Evolutionary conservation across 2,797 vertebrate genomes (phyloP).

Genomic region (Pitangus sulphuratus): DNA sequence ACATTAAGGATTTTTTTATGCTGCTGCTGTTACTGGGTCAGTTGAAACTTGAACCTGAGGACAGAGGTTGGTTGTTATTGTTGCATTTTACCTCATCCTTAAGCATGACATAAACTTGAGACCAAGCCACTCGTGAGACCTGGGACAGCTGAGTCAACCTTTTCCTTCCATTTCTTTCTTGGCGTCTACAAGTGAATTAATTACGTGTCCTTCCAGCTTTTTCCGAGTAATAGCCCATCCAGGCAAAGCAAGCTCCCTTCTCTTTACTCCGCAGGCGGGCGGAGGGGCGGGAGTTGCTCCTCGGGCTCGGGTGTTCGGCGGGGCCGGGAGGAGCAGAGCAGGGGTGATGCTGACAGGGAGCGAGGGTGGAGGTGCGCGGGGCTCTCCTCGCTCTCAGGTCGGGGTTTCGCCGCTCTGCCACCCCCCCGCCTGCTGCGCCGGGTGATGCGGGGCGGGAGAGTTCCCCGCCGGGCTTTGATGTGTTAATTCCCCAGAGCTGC

Average conservation of each 20-base stretch:
- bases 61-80: background rate
- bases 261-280: background rate
- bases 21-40: background rate
- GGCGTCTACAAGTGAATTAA: background rate
- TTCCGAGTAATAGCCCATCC: background rate
- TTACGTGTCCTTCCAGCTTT: background rate
- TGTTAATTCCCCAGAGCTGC: slow-evolving; percentile 55
- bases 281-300: background rate
- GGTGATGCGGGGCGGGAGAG: background rate
- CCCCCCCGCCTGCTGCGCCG: background rate
- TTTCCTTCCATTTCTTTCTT: background rate
- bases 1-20: background rate
- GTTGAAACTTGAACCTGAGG: background rate
- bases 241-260: background rate
- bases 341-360: background rate
- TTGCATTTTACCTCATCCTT: background rate
- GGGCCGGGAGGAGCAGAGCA: background rate
- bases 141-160: background rate
- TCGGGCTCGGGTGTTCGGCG: background rate
- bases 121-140: background rate
- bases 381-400: background rate
- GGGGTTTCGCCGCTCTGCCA: accelerated
- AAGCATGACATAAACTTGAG: background rate
- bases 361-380: background rate
- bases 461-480: slow-evolving; percentile 56